Evolutionary conservation across 1,140 invertebrate species (phyloP).

Genomic region (Cheumatopsyche charites): DNA sequence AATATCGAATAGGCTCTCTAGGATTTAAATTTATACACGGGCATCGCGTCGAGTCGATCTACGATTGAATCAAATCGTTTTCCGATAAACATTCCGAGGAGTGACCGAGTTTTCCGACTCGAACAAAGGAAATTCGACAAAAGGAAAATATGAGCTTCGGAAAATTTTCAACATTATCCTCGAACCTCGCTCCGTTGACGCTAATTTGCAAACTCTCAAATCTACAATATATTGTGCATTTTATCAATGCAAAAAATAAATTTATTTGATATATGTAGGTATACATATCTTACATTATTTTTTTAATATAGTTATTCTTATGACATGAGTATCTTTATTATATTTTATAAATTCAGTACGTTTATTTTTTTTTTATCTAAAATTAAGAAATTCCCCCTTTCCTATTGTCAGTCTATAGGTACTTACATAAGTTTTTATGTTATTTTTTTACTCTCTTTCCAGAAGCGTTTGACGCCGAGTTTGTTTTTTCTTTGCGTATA

Average conservation of each 20-base stretch:
- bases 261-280: too few species aligned
- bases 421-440: too few species aligned
- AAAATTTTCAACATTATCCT: background rate
- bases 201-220: background rate
- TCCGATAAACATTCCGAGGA: conserved; percentile 10
- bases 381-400: too few species aligned
- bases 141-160: background rate
- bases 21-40: conserved; percentile 9
- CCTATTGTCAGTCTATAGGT: background rate
- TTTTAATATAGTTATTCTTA: too few species aligned
- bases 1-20: background rate
- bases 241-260: too few species aligned
- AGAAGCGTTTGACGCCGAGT: conserved; percentile 32
- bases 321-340: too few species aligned
- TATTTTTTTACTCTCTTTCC: background rate
- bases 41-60: background rate
- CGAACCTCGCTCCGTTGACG: background rate
- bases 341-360: too few species aligned
- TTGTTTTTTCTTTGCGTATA: conserved; percentile 24
- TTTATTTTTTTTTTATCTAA: too few species aligned
- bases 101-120: background rate
- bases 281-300: too few species aligned
- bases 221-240: too few species aligned
- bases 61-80: conserved; percentile 15
- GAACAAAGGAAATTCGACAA: conserved; percentile 19